These are phyloP conservation scores for Magallana angulata DNA, from an alignment of 1,140 invertebrate species.

Conservation along the genomic window DNA sequence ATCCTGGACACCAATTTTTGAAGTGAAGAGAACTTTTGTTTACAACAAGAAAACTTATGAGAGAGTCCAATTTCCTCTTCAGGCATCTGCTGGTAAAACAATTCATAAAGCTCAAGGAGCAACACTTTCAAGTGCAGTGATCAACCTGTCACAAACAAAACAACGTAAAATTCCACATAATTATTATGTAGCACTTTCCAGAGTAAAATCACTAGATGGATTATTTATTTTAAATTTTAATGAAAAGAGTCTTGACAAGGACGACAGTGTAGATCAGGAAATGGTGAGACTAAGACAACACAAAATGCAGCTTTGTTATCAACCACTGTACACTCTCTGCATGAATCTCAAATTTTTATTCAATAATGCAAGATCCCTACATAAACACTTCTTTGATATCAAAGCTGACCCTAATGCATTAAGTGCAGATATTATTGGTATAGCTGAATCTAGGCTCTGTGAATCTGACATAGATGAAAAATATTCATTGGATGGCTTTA, in stretches of 20 bases:
- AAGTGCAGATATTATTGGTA: conserved; percentile 23
- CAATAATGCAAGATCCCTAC: conserved; percentile 50
- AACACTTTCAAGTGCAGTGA: conserved; percentile 35
- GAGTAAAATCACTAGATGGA: conserved; percentile 1
- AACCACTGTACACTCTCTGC: conserved; percentile 30
- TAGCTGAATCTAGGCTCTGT: no score
- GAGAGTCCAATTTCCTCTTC: conserved; percentile 50
- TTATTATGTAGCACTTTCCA: conserved; percentile 52
- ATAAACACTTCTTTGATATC: conserved; percentile 39
- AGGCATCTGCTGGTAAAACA: conserved; percentile 49
- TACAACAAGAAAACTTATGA: conserved; percentile 40
- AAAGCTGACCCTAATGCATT: conserved; percentile 39
- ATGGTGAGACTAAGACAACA: conserved; percentile 43
- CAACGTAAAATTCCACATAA: conserved; percentile 51
- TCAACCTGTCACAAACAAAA: conserved; percentile 37
- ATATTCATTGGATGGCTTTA: no score
- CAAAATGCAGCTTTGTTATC: conserved; percentile 19
- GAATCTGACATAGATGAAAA: no score
- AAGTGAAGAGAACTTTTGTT: conserved; percentile 30
- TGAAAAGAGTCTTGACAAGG: conserved; percentile 1
- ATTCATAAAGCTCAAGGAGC: conserved; percentile 49
- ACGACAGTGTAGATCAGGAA: conserved; percentile 41
- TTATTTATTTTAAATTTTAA: conserved; percentile 50
- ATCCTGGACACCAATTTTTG: conserved; percentile 51
- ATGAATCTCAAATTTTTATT: conserved; percentile 37